A percentile compares a stretch with the other conserved stretches of the same genome.
These are phyloP conservation scores for Remorina albescens DNA, from an alignment of 2,797 vertebrate genomes.

Conservation along the genomic window DNA sequence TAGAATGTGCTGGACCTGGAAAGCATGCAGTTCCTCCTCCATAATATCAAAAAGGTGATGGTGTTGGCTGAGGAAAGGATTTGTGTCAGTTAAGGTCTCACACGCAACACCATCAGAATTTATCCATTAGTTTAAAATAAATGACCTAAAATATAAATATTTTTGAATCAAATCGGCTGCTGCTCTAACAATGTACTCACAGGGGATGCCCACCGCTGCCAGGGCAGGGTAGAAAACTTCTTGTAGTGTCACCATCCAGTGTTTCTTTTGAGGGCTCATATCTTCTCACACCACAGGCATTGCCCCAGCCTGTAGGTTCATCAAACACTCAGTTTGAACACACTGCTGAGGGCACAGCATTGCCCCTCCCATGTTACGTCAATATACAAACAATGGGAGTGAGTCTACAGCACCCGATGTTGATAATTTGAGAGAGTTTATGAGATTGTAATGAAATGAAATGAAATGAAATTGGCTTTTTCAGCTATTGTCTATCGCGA, in stretches of 20 bases:
- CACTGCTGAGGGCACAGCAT: not conserved
- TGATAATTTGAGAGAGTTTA: conserved; percentile 12
- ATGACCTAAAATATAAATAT: not conserved
- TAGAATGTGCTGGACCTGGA: conserved; percentile 77
- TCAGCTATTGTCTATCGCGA: no score
- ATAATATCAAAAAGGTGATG: conserved; percentile 78
- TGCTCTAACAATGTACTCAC: conserved; percentile 66
- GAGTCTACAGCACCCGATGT: conserved; percentile 25
- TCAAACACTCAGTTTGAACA: not conserved
- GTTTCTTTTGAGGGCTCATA: conserved; percentile 59
- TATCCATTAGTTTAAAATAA: no score
- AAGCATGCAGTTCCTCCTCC: conserved; percentile 75
- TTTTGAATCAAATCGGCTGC: not conserved
- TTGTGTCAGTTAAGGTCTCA: conserved; percentile 3
- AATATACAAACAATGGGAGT: conserved; percentile 10
- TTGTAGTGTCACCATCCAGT: conserved; percentile 79
- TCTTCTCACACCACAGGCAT: conserved; percentile 19
- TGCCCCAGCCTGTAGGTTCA: conserved; percentile 8
- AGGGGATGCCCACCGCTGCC: conserved; percentile 77
- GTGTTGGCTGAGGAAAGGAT: conserved; percentile 72
- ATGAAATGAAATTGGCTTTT: no score
- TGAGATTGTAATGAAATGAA: not conserved
- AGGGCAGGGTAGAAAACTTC: conserved; percentile 76
- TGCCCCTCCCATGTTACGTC: conserved; percentile 37
- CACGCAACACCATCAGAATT: not conserved